A percentile compares a stretch with the other conserved stretches of the same genome.
These are phyloP conservation scores for Ophion slaviceki DNA, from an alignment of 2,888 invertebrate species.

Conservation along the genomic window DNA sequence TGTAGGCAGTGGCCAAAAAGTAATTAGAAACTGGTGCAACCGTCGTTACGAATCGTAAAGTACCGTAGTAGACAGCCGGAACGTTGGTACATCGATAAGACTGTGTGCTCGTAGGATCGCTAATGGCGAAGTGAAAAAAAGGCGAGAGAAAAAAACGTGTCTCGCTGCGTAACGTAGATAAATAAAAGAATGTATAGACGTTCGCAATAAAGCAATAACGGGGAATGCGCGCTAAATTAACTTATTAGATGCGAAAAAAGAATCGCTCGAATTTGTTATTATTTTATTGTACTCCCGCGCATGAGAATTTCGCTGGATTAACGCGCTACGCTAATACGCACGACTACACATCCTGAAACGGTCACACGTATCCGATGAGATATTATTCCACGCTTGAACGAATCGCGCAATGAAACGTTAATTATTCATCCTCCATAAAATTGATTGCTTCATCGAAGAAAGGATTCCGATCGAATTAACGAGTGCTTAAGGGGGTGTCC, in stretches of 20 bases:
- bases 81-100: slow-evolving; percentile 26
- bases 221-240: slow-evolving; percentile 7
- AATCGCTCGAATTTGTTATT: slow-evolving; percentile 22
- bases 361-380: slow-evolving; percentile 1
- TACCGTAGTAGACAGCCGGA: slow-evolving; percentile 47
- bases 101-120: slow-evolving; percentile 15
- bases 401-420: background rate
- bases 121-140: slow-evolving; percentile 33
- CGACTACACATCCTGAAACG: slow-evolving; percentile 23
- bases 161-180: background rate
- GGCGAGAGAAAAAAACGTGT: slow-evolving; percentile 16
- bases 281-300: background rate
- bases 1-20: slow-evolving; percentile 12
- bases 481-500: no score
- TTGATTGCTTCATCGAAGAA: background rate
- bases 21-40: slow-evolving; percentile 53
- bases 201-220: slow-evolving; percentile 8
- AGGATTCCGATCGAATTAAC: no score
- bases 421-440: slow-evolving; percentile 3
- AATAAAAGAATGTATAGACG: background rate
- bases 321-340: slow-evolving; percentile 3
- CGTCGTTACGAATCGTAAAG: slow-evolving; percentile 56
- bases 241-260: slow-evolving; percentile 26
- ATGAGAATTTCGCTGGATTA: background rate
- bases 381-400: background rate